Conservation (phyloP, 2,113 vertebrate genomes). For the Aythya baeri region DNA sequence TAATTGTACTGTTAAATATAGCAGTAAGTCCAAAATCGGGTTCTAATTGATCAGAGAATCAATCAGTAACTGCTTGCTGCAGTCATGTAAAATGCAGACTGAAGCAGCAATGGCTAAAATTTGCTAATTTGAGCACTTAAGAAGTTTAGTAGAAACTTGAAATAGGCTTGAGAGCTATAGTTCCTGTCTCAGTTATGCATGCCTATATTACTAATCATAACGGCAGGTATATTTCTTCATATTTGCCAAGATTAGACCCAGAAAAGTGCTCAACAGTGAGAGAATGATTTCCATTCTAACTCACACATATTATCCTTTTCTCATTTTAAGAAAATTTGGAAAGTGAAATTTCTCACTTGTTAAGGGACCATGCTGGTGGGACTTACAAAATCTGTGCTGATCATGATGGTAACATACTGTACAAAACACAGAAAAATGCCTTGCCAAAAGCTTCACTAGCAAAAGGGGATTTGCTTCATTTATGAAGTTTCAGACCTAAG, state of each 20-base stretch:
- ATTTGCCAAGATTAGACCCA: not conserved
- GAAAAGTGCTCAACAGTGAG: not conserved
- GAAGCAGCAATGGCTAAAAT: not conserved
- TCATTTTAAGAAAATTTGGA: not conserved
- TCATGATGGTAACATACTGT: not conserved
- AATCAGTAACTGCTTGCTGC: not conserved
- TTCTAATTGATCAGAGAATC: not conserved
- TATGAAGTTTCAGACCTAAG: slow-evolving; percentile 17
- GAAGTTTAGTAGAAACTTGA: not conserved
- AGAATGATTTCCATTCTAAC: not conserved
- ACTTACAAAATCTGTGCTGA: slow-evolving; percentile 47
- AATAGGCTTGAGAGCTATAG: not conserved
- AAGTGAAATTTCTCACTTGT: slow-evolving; percentile 26
- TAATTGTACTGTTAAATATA: not conserved
- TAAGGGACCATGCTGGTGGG: slow-evolving; percentile 50
- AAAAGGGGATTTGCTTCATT: not conserved
- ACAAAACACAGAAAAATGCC: not conserved
- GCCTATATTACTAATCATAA: not conserved
- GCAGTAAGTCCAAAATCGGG: not conserved
- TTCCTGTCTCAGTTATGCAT: not conserved
- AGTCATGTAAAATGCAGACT: not conserved
- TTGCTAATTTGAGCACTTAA: not conserved
- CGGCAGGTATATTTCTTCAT: not conserved
- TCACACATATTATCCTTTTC: not conserved
- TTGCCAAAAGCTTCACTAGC: not conserved